Percentiles rank a stretch among this genome's conserved stretches.
Evolutionary conservation across 2,888 invertebrate species (phyloP).

Genomic region (Teinopalpus imperialis): DNA sequence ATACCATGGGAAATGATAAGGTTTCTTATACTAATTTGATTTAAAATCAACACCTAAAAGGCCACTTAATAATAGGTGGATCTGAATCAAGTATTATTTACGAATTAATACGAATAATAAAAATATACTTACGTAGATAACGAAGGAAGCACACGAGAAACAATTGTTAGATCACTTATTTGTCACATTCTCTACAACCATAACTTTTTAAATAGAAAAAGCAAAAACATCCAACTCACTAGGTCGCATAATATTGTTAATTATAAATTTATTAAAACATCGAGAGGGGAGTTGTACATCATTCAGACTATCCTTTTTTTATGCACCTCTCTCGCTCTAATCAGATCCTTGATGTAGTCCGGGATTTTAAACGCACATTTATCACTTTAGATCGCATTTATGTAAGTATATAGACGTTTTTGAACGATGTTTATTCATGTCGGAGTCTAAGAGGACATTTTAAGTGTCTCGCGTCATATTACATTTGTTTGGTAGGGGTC

Average conservation of each 20-base stretch:
- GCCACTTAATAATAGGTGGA: too few relatives aligned
- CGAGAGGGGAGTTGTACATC: conserved; percentile 26
- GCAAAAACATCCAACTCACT: conserved; percentile 11
- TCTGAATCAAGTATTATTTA: too few relatives aligned
- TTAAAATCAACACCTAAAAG: too few relatives aligned
- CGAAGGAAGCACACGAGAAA: neutral
- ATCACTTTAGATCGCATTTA: conserved; percentile 36
- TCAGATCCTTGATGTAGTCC: conserved; percentile 40
- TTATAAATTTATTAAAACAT: conserved; percentile 34
- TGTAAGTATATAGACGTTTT: conserved; percentile 27
- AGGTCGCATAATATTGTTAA: conserved; percentile 20
- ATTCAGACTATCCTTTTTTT: conserved; percentile 38
- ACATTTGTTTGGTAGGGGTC: conserved; percentile 24
- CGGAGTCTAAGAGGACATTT: conserved; percentile 21
- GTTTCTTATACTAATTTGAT: too few relatives aligned
- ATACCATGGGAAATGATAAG: too few relatives aligned
- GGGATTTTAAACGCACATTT: conserved; percentile 30
- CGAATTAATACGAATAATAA: too few relatives aligned
- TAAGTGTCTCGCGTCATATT: conserved; percentile 30
- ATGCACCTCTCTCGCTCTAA: conserved; percentile 38
- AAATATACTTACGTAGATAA: too few relatives aligned
- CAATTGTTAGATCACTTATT: conserved; percentile 9
- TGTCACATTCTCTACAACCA: conserved; percentile 2
- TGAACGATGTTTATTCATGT: conserved; percentile 42
- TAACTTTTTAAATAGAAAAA: conserved; percentile 14